Base-by-base conservation (phyloP, 2,797 vertebrate species). In the Enteromius mattozi region DNA sequence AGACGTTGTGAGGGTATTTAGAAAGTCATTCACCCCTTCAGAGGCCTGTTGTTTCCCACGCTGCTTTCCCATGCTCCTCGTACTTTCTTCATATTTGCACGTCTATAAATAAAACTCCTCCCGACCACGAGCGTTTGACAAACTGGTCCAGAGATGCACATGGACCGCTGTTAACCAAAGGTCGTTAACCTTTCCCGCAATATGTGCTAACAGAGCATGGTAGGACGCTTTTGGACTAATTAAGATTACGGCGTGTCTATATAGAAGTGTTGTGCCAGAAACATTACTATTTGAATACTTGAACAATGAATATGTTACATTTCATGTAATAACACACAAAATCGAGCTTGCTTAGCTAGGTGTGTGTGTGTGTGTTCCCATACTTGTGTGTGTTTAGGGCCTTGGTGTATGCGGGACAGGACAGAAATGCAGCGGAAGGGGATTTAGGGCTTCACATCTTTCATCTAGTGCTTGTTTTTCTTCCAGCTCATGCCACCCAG, bases 11-110 rank as follows among this genome's bases (percentile, higher is more conserved):
- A 88, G 88, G 89, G 85, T 94, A 91, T 94, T 94, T 94, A 91
- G 91, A 92, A 92, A 94, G 93, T 91, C 92, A 89, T 82, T 78
- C 91, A 89, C 88, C 86, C 81, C 75, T 76, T 89, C 87, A 68
- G 83, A 88, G 90, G 93, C 92, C 92, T 89, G 71, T n/a, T 12
- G 69, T 88, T 95, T 95, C 95, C 94, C 95, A 95, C 93, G 93
- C 91, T 89, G 88, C 88, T 90, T 94, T 94, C 93, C 92, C 93
- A 92, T 92, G 91, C 91, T 89, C 91, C 87, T 71, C 85, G 9
- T 82, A 66, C 80, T 74, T 56, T 12, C 24, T 72, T 79, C 56
- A 80, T 76, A 85, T 85, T 86, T 81, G 65, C 88, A 86, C 81
- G 65, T 56, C 88, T 92, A 89, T 92, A 91, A 93, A 92, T 91